Percentiles rank a stretch among this genome's conserved stretches.
These are phyloP conservation scores for Heliconius melpomene DNA, from an alignment of 1,140 invertebrate species.

Conservation along the genomic window DNA sequence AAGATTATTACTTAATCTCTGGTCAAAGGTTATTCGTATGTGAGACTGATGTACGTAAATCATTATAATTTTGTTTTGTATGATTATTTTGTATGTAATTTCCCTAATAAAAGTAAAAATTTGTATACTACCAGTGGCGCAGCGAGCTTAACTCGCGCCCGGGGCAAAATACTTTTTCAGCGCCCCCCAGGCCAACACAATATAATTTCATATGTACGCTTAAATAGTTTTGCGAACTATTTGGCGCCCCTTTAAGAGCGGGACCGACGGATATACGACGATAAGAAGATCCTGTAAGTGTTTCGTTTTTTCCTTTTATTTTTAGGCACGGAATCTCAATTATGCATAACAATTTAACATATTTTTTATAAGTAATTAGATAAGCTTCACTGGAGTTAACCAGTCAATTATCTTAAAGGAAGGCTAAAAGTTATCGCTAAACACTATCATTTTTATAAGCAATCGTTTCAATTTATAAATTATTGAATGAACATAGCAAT, in stretches of 20 bases:
- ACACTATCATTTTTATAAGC: conserved; percentile 21
- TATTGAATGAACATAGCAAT: background rate
- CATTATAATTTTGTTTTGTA: background rate
- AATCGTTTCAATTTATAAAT: conserved; percentile 4
- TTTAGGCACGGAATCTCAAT: background rate
- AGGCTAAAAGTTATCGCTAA: conserved; percentile 27
- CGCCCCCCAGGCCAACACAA: too few species aligned
- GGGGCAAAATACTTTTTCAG: too few species aligned
- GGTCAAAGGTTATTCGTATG: conserved; percentile 16
- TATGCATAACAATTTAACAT: conserved; percentile 5
- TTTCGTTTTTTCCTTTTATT: too few species aligned
- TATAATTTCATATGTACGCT: too few species aligned
- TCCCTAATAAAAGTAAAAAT: background rate
- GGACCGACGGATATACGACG: too few species aligned
- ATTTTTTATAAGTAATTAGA: conserved; percentile 17
- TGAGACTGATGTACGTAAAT: conserved; percentile 5
- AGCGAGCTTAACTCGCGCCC: too few species aligned
- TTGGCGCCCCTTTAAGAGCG: too few species aligned
- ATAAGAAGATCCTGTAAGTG: too few species aligned
- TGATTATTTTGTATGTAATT: background rate
- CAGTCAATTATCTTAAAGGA: conserved; percentile 17
- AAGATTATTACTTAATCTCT: conserved; percentile 9
- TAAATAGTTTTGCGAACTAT: too few species aligned
- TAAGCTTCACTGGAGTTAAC: conserved; percentile 15
- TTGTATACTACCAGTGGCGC: too few species aligned